These are phyloP conservation scores for Lota lota DNA, from an alignment of 2,113 vertebrate species.

Conservation along the genomic window DNA sequence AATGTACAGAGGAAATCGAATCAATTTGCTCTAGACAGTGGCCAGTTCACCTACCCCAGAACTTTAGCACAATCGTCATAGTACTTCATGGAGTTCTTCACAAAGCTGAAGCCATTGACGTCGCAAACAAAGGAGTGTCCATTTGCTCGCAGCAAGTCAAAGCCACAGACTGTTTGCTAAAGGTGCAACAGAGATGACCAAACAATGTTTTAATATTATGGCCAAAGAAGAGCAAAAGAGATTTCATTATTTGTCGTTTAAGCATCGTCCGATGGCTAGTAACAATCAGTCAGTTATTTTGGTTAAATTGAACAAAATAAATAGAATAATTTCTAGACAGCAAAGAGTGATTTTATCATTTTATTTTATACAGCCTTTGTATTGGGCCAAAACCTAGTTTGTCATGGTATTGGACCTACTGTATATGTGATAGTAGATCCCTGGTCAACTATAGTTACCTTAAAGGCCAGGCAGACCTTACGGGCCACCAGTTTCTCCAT, in stretches of 20 bases:
- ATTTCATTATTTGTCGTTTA: no score
- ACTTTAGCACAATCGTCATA: conserved; percentile 98
- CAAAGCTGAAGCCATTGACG: conserved; percentile 97
- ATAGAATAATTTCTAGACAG: neutral
- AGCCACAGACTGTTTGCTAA: conserved; percentile 97
- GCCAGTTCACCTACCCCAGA: conserved; percentile 78
- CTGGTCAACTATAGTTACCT: conserved; percentile 69
- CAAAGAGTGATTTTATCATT: neutral
- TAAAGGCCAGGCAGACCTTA: conserved; percentile 96
- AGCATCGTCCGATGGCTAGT: no score
- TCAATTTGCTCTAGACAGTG: no score
- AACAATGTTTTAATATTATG: no score
- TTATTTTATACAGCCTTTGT: no score
- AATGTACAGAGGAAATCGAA: no score
- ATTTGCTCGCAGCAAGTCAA: conserved; percentile 92
- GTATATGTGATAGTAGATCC: neutral
- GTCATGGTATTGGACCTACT: no score
- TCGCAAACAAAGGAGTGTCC: conserved; percentile 96
- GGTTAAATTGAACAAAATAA: no score
- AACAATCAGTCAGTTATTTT: no score
- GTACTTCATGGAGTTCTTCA: conserved; percentile 99
- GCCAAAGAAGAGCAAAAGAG: no score
- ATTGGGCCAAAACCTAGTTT: no score
- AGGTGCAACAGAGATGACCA: conserved; percentile 3
- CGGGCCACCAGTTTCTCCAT: conserved; percentile 97